Evolutionary conservation across 2,113 vertebrate species (phyloP).

Genomic region (Microtus oregoni): DNA sequence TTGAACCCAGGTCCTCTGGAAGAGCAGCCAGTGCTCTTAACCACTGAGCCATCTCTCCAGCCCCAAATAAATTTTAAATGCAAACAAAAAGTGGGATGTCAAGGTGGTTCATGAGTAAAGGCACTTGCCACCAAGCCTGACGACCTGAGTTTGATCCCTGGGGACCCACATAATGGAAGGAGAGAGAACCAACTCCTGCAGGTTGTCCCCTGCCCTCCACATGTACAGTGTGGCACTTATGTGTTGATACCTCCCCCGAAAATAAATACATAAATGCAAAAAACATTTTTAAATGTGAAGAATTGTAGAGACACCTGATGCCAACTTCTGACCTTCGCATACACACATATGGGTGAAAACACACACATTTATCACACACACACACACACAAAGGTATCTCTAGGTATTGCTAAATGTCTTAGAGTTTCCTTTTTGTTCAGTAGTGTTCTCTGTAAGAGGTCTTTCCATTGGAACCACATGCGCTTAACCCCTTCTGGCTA

Average conservation of each 20-base stretch:
- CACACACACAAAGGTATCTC: neutral
- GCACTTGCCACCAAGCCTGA: neutral
- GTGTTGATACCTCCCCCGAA: neutral
- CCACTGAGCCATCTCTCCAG: neutral
- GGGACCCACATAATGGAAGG: neutral
- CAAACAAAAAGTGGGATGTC: neutral
- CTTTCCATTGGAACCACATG: rapidly evolving
- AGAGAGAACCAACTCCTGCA: neutral
- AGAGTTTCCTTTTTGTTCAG: neutral
- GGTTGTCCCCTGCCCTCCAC: neutral
- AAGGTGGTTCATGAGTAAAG: neutral
- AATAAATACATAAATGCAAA: neutral
- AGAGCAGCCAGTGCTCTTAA: neutral
- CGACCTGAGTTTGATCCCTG: neutral
- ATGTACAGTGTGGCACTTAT: neutral
- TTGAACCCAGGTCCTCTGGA: neutral
- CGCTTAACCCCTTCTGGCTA: too few species aligned
- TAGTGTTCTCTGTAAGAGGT: neutral
- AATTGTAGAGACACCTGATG: neutral
- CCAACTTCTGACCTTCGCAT: neutral
- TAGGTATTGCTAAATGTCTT: neutral
- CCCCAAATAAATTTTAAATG: neutral
- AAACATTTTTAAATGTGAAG: neutral
- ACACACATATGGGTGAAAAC: neutral
- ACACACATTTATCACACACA: neutral